These are phyloP conservation scores for Melinaea marsaeus DNA, from an alignment of 2,888 invertebrate species.

Conservation along the genomic window DNA sequence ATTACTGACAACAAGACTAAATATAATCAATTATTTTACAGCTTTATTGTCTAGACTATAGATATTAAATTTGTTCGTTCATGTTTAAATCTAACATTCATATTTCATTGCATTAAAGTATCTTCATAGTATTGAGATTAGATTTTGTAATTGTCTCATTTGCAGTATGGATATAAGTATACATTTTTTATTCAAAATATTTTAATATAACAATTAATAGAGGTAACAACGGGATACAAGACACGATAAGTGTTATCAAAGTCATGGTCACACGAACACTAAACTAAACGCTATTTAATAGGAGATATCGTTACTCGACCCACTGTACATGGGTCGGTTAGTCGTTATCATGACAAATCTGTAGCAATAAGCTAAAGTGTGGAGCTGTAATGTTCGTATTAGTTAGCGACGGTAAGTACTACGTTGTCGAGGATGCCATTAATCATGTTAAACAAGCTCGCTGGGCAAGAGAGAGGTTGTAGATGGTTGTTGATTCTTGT, in stretches of 20 bases:
- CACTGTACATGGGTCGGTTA: background rate
- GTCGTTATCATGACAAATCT: conserved; percentile 41
- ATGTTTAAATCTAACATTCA: too few species aligned
- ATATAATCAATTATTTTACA: too few species aligned
- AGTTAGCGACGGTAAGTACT: conserved; percentile 38
- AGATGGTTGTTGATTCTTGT: background rate
- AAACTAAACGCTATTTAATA: background rate
- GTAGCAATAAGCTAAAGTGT: conserved; percentile 32
- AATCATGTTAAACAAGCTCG: conserved; percentile 29
- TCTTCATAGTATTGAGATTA: too few species aligned
- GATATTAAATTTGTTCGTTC: too few species aligned
- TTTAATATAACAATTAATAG: too few species aligned
- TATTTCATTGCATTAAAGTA: too few species aligned
- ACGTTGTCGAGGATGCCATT: conserved; percentile 37
- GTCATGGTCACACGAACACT: background rate
- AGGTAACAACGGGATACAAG: background rate
- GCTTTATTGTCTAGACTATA: too few species aligned
- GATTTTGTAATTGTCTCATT: too few species aligned
- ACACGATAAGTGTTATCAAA: background rate
- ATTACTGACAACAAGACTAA: too few species aligned
- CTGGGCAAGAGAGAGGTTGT: background rate
- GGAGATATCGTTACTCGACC: background rate
- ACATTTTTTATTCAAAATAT: too few species aligned
- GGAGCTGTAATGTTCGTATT: conserved; percentile 40
- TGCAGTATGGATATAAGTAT: too few species aligned